phyloP scores from a whole-genome alignment of 2,888 invertebrate genomes.

The Plebejus anna region DNA sequence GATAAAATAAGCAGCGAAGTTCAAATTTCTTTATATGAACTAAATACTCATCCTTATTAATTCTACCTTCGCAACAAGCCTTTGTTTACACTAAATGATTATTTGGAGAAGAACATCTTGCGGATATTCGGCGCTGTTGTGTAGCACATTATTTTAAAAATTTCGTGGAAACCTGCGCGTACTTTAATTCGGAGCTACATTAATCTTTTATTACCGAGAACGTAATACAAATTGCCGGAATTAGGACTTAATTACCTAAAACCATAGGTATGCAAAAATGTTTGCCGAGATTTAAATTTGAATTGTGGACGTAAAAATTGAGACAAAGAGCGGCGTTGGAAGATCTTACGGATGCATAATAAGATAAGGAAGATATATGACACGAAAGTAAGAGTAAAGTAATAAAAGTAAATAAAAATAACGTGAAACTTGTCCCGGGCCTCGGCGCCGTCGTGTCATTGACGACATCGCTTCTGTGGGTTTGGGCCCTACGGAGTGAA shows the following conservation, averaged over 20 bases:
- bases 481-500: not conserved
- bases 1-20: too few relatives aligned
- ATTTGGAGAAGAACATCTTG: conserved; percentile 12
- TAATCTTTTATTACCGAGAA: conserved; percentile 17
- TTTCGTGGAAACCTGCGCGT: conserved; percentile 18
- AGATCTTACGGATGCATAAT: conserved; percentile 30
- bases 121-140: not conserved
- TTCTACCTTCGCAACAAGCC: not conserved
- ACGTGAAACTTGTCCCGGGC: conserved; percentile 39
- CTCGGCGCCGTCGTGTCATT: conserved; percentile 38
- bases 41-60: not conserved
- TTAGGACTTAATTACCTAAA: conserved; percentile 15
- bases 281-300: conserved; percentile 6
- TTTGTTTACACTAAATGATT: conserved; percentile 12
- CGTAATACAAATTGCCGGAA: conserved; percentile 11
- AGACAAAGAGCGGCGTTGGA: conserved; percentile 9
- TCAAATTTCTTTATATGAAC: too few relatives aligned
- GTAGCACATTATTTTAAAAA: not conserved
- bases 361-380: conserved; percentile 42
- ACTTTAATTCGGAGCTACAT: conserved; percentile 12
- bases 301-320: conserved; percentile 8
- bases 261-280: conserved; percentile 12
- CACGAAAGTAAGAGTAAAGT: conserved; percentile 67
- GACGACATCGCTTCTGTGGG: not conserved
- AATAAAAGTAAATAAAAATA: conserved; percentile 56